phyloP scores from a whole-genome alignment of 92 coral and sea anemone species.

The Umimayanthus chanpuru region DNA sequence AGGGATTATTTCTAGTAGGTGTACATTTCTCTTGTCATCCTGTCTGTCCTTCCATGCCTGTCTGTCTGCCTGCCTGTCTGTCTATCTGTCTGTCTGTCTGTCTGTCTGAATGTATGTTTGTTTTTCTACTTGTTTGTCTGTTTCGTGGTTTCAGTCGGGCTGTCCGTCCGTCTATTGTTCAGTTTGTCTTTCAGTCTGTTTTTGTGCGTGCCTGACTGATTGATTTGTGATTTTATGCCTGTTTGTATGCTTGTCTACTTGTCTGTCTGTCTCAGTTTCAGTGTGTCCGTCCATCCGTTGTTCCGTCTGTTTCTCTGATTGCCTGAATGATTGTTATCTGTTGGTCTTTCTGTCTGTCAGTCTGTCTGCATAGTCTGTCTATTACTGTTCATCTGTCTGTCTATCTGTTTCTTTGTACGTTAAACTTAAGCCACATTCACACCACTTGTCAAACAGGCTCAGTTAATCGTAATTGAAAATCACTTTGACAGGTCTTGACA shows the following conservation, averaged over 20 bases:
- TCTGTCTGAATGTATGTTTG: not conserved
- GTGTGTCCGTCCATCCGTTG: not conserved
- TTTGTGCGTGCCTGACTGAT: too few species aligned
- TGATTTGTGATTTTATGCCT: too few species aligned
- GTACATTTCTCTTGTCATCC: not conserved
- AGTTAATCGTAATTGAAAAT: too few species aligned
- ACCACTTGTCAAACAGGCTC: too few species aligned
- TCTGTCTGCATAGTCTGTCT: too few species aligned
- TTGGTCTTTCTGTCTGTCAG: too few species aligned
- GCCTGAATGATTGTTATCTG: not conserved
- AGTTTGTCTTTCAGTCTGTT: too few species aligned
- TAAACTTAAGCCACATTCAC: too few species aligned
- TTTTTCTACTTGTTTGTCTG: not conserved
- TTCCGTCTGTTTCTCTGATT: not conserved
- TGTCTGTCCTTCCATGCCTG: not conserved
- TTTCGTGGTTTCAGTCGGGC: not conserved
- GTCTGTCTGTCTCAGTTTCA: not conserved
- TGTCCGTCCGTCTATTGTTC: not conserved
- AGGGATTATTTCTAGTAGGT: constrained; percentile 52
- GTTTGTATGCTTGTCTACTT: not conserved
- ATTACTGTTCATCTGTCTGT: too few species aligned
- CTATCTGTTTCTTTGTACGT: too few species aligned
- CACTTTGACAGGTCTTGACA: too few species aligned
- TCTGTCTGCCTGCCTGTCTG: not conserved
- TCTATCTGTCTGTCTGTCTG: too few species aligned